phyloP scores from a whole-genome alignment of 2,797 vertebrate species.

The Luscinia luscinia region DNA sequence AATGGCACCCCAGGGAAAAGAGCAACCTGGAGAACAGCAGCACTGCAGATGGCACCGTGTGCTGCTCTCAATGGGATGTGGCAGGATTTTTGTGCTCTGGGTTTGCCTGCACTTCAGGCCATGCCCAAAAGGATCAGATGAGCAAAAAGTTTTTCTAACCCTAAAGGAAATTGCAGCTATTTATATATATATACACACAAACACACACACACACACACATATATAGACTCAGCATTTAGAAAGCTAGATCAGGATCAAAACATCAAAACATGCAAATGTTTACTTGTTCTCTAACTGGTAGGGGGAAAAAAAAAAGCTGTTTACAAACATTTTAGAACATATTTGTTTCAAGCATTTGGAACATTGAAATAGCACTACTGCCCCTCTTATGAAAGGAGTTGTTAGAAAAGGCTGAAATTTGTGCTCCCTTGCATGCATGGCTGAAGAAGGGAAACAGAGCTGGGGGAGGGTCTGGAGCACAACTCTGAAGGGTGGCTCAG shows the following conservation, averaged over 20 bases:
- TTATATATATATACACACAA: neutral
- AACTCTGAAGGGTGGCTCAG: neutral
- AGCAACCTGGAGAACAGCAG: neutral
- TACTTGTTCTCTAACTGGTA: neutral
- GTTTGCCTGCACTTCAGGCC: neutral
- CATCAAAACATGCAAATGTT: neutral
- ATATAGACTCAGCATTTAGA: neutral
- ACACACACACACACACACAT: no score
- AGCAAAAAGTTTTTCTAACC: neutral
- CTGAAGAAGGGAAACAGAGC: neutral
- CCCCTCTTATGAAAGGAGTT: neutral
- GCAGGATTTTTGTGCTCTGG: neutral
- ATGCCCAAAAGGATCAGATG: neutral
- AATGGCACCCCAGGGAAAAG: neutral
- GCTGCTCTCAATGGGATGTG: accelerated
- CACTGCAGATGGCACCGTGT: neutral
- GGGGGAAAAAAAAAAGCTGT: neutral
- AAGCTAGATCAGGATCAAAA: neutral
- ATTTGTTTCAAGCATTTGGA: neutral
- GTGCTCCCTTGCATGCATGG: neutral
- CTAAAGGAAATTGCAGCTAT: neutral
- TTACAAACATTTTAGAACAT: neutral
- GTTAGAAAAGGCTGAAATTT: neutral
- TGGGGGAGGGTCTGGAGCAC: neutral
- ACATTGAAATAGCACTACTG: neutral